These are phyloP conservation scores for Poeciliopsis paucimaculata DNA, from an alignment of 2,797 vertebrate genomes.

Conservation along the genomic window DNA sequence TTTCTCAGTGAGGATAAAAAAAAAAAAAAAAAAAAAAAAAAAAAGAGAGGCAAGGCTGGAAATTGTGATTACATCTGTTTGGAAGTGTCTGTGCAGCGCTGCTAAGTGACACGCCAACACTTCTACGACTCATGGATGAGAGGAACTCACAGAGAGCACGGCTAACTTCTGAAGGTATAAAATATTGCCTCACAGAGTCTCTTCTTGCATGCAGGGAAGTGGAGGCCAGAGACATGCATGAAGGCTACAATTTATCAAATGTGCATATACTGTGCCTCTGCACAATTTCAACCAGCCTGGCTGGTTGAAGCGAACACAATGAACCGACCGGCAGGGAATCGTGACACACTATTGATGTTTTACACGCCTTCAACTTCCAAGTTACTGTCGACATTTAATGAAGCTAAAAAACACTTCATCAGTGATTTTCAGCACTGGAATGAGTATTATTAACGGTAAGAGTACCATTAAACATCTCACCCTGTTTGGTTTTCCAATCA, in stretches of 20 bases:
- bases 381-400: conserved; percentile 29
- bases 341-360: conserved; percentile 31
- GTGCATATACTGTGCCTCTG: neutral
- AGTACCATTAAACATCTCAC: conserved; percentile 40
- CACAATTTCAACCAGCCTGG: conserved; percentile 54
- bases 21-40: conserved; percentile 28
- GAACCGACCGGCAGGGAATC: conserved; percentile 36
- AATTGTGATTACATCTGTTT: conserved; percentile 64
- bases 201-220: conserved; percentile 51
- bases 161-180: conserved; percentile 56
- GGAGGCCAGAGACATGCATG: conserved; percentile 53
- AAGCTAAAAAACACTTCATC: conserved; percentile 26
- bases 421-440: conserved; percentile 15
- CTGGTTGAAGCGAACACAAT: conserved; percentile 41
- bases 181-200: conserved; percentile 60
- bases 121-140: conserved; percentile 43
- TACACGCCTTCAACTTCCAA: conserved; percentile 17
- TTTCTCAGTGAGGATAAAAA: conserved; percentile 20
- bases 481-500: conserved; percentile 45
- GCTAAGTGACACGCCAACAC: conserved; percentile 45
- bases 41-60: conserved; percentile 49
- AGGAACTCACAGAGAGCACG: conserved; percentile 70
- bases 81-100: conserved; percentile 50
- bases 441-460: conserved; percentile 7
- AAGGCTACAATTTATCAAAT: conserved; percentile 58